Conservation (phyloP, 1,140 invertebrate genomes). For the Antheraea mylitta region DNA sequence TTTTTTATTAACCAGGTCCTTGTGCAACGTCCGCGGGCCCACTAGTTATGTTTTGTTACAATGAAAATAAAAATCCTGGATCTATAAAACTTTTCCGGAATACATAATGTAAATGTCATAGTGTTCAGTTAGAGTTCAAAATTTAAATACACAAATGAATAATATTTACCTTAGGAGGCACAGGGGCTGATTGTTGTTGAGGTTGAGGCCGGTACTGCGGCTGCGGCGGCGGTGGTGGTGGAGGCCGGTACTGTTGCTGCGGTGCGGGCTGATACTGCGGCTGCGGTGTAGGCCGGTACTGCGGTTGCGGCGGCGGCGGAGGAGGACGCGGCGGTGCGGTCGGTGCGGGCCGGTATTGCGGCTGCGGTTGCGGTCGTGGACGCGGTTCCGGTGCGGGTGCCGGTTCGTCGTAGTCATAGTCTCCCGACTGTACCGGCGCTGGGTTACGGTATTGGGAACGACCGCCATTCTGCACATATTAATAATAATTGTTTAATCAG, state of each 20-base stretch:
- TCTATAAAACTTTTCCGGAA: too few species aligned
- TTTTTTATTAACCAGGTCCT: too few species aligned
- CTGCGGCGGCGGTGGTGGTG: conserved; percentile 32
- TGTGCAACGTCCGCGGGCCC: too few species aligned
- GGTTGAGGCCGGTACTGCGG: conserved; percentile 16
- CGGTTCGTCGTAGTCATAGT: conserved; percentile 75
- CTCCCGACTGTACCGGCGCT: conserved; percentile 31
- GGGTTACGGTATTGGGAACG: conserved; percentile 37
- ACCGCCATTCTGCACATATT: conserved; percentile 27
- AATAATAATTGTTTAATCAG: too few species aligned
- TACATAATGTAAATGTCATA: too few species aligned
- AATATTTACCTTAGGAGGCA: conserved; percentile 53
- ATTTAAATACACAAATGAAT: too few species aligned
- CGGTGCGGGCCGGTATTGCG: conserved; percentile 21
- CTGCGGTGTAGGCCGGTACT: conserved; percentile 16
- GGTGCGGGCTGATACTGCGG: conserved; percentile 14
- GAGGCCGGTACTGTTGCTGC: conserved; percentile 20
- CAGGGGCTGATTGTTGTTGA: conserved; percentile 45
- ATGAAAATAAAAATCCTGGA: too few species aligned
- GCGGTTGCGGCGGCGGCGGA: conserved; percentile 29
- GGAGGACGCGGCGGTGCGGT: conserved; percentile 40
- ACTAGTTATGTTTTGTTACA: too few species aligned
- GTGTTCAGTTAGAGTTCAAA: too few species aligned
- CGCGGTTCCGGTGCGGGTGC: conserved; percentile 37
- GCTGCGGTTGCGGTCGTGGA: conserved; percentile 23